These are phyloP conservation scores for Asarcornis scutulata DNA, from an alignment of 2,113 vertebrate genomes.

Conservation along the genomic window DNA sequence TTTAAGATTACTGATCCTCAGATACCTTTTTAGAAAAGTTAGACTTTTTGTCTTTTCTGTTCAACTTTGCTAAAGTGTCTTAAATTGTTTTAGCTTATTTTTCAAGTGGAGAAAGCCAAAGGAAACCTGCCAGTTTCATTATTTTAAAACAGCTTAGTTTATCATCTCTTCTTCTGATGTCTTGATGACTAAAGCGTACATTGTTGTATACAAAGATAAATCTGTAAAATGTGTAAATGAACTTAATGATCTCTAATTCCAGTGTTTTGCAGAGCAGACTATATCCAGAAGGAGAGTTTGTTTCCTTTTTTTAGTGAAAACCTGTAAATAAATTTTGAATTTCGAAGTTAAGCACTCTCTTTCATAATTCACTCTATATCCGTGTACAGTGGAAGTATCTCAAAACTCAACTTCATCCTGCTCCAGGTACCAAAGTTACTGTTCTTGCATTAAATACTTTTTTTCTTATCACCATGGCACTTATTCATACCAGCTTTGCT, in stretches of 20 bases:
- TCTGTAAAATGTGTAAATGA: conserved; percentile 28
- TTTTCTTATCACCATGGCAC: neutral
- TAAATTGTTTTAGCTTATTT: neutral
- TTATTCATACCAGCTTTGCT: accelerated
- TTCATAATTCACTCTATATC: neutral
- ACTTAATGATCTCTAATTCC: neutral
- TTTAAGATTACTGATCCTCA: neutral
- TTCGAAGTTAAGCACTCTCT: conserved; percentile 34
- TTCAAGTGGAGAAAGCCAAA: neutral
- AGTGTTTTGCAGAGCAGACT: neutral
- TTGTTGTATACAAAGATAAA: neutral
- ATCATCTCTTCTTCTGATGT: neutral
- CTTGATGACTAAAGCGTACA: neutral
- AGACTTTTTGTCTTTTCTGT: neutral
- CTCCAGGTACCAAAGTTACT: neutral
- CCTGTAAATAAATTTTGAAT: conserved; percentile 74
- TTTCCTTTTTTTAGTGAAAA: conserved; percentile 31
- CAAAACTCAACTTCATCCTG: neutral
- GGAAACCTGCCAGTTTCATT: neutral
- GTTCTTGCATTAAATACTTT: neutral
- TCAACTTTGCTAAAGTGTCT: neutral
- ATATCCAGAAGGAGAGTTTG: neutral
- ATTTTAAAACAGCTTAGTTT: neutral
- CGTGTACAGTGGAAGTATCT: neutral
- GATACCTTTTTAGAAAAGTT: neutral